Percentiles rank a stretch among this genome's conserved stretches.
phyloP scores from a whole-genome alignment of 2,797 vertebrate species.

The Myotis myotis region DNA sequence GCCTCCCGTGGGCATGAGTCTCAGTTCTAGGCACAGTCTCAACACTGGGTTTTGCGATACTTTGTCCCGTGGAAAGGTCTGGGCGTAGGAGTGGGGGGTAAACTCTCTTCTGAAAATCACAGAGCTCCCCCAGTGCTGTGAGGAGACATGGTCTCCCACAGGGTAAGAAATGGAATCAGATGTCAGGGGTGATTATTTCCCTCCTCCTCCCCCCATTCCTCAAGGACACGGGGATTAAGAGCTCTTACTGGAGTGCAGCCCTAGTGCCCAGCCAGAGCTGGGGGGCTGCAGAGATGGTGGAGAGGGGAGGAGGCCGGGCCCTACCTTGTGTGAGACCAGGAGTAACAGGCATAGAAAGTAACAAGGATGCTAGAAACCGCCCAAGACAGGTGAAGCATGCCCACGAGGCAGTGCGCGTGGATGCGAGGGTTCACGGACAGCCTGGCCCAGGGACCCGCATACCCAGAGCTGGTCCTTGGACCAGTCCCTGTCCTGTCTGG shows the following conservation, averaged over 20 bases:
- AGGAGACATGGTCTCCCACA: not conserved
- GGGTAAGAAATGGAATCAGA: not conserved
- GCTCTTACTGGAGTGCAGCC: not conserved
- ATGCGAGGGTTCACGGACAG: accelerated
- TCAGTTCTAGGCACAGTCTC: not conserved
- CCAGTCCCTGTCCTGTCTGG: not conserved
- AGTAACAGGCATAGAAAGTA: not conserved
- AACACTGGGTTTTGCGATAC: not conserved
- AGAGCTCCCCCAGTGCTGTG: not conserved
- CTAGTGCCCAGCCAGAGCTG: not conserved
- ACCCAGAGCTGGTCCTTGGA: not conserved
- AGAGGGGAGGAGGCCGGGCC: not conserved
- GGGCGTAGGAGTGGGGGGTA: accelerated
- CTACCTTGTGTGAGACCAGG: not conserved
- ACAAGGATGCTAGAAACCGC: not conserved
- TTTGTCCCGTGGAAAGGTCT: not conserved
- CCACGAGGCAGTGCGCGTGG: accelerated
- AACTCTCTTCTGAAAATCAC: not conserved
- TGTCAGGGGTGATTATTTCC: not conserved
- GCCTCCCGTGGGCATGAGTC: not conserved
- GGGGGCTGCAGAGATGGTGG: not conserved
- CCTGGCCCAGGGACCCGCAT: not conserved
- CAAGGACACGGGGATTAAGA: not conserved
- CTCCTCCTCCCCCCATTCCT: not conserved
- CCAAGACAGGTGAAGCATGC: no score